Evolutionary conservation across 2,888 invertebrate species (phyloP), one percentile per base, ranked within the genome.

Genomic region (Sinodicranocentrus sp.): DNA sequence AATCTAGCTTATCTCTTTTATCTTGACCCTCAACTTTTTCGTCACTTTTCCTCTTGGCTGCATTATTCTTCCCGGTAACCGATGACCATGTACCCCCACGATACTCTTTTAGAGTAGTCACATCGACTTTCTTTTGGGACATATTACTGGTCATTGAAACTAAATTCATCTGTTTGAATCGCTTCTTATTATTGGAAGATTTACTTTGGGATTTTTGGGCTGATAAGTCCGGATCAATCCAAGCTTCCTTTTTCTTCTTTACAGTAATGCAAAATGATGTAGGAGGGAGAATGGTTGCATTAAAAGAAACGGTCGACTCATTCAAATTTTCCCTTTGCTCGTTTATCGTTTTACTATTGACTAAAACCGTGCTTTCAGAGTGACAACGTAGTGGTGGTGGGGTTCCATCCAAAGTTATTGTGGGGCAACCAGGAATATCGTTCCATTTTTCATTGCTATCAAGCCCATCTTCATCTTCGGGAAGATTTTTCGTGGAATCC

Each of bases 11-110:
- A 0, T 54, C 65, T 19, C 65, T 23, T 21, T 57, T 59, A 10
- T 39, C 59, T 17, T 33, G 19, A 2, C 44, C 48, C 57, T 80
- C 80, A 15, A 73, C 26, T 1, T 33, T 19, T 33, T 73, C 80
- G 15, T 80, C 73, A 52, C 80, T 80, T 28, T 80, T 80, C 26
- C 80, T 23, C 21, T 80, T 73, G 1, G 48, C n/a, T 19, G 19
- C 21, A 23, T 23, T 43, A 13, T 13, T 21, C 39, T 1, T 39
- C 2, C 21, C 17, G 6, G 19, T 23, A 13, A 13, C 5, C 1
- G 21, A 39, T 6, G 67, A 43, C 44, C 39, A 44, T 1, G 44
- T 21, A 5, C 67, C 67, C 2, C 65, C 65, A 28, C 33, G 33
- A 39, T 54, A 76, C 5, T 65, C 23, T 6, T 65, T 76, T 17